Conservation (phyloP, 2,113 vertebrate genomes). For the Baryphthengus martii region DNA sequence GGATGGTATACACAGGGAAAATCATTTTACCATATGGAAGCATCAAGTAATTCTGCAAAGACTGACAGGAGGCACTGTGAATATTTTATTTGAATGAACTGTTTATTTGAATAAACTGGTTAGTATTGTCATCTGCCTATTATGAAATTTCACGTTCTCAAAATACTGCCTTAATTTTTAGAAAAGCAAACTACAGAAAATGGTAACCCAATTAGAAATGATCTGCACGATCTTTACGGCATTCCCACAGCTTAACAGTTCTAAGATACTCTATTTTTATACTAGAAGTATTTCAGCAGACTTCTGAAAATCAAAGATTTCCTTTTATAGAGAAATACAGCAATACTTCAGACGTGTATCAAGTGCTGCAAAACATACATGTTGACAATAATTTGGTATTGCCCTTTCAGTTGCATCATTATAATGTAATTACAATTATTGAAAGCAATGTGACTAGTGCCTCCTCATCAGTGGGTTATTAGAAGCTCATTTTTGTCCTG, state of each 20-base stretch:
- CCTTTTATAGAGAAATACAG: neutral
- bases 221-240: neutral
- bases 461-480: neutral
- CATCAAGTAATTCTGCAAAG: neutral
- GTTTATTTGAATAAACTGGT: neutral
- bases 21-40: neutral
- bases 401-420: neutral
- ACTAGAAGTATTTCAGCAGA: neutral
- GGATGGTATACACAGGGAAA: neutral
- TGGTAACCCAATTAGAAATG: neutral
- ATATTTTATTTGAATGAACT: neutral
- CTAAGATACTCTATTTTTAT: constrained; percentile 6
- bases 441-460: neutral
- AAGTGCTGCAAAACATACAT: neutral
- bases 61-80: neutral
- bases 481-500: neutral
- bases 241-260: neutral
- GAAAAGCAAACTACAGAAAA: neutral
- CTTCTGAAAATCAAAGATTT: neutral
- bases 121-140: neutral
- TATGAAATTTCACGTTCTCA: neutral
- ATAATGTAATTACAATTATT: neutral
- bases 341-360: neutral
- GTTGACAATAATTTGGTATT: neutral
- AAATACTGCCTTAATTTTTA: neutral